These are phyloP conservation scores for Acrossocheilus fasciatus DNA, from an alignment of 2,797 vertebrate genomes.

Conservation along the genomic window DNA sequence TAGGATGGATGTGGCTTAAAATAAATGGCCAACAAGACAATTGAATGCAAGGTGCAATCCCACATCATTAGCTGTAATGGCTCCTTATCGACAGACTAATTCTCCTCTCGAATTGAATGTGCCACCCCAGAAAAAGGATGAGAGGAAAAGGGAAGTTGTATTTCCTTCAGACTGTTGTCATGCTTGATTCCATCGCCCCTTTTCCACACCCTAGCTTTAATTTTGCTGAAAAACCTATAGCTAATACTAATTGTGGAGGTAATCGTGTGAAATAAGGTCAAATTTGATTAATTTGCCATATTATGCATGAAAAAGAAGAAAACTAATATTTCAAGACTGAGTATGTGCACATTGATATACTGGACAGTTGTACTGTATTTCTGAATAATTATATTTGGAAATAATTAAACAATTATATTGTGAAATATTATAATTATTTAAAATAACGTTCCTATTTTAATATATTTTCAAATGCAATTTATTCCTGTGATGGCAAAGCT, in stretches of 20 bases:
- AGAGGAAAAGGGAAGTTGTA: constrained; percentile 64
- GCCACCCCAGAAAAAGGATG: constrained; percentile 70
- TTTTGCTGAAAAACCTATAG: neutral
- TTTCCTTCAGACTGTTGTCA: constrained; percentile 52
- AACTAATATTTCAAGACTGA: neutral
- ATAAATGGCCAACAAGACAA: constrained; percentile 67
- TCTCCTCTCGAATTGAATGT: constrained; percentile 73
- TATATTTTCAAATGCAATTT: neutral
- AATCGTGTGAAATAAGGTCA: neutral
- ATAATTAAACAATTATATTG: neutral
- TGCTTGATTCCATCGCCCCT: neutral
- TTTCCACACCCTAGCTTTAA: neutral
- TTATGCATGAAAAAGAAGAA: neutral
- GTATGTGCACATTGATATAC: neutral
- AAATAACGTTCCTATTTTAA: neutral
- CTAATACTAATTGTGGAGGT: neutral
- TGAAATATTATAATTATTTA: neutral
- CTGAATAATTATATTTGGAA: neutral
- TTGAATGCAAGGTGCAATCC: constrained; percentile 71
- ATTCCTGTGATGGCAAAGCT: neutral
- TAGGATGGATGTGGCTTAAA: constrained; percentile 69
- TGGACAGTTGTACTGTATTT: neutral
- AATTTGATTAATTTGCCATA: neutral
- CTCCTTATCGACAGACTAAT: constrained; percentile 76
- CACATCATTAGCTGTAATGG: constrained; percentile 65